These are phyloP conservation scores for Drosophila neocordata DNA, from an alignment of 1,140 invertebrate genomes.

Conservation along the genomic window DNA sequence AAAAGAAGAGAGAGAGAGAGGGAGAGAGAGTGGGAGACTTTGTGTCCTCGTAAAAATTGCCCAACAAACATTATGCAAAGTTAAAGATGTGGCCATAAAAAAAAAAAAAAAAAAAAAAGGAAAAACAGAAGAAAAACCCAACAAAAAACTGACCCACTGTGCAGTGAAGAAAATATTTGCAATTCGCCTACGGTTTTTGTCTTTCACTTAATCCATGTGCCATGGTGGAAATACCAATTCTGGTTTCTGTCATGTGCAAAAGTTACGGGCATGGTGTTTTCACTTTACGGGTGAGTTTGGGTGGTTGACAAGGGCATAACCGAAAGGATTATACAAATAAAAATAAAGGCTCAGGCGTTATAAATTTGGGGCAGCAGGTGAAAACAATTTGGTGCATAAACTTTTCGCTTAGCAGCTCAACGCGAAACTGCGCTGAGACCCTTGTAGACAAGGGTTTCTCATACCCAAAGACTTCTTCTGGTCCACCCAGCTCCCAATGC, in stretches of 20 bases:
- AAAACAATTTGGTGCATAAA: conserved; percentile 80
- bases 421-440: conserved; percentile 37
- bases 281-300: conserved; percentile 15
- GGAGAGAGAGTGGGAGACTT: conserved; percentile 13
- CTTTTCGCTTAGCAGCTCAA: conserved; percentile 74
- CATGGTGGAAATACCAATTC: conserved; percentile 70
- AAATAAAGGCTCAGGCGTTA: conserved; percentile 69
- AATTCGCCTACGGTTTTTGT: conserved; percentile 63
- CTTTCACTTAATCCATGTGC: conserved; percentile 72
- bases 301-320: conserved; percentile 38
- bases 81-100: conserved; percentile 57
- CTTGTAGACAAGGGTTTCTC: conserved; percentile 36
- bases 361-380: conserved; percentile 79
- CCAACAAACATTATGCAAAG: conserved; percentile 69
- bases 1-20: too few species aligned
- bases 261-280: conserved; percentile 39
- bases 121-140: background rate
- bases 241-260: conserved; percentile 72
- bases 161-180: conserved; percentile 40
- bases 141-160: conserved; percentile 52
- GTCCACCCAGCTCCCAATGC: conserved; percentile 47
- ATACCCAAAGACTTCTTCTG: conserved; percentile 1
- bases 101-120: conserved; percentile 1
- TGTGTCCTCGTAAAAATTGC: conserved; percentile 62
- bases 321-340: conserved; percentile 80